Evolutionary conservation across 2,113 vertebrate genomes (phyloP), one percentile per base, ranked within the genome.

Genomic region (Takifugu bimaculatus): DNA sequence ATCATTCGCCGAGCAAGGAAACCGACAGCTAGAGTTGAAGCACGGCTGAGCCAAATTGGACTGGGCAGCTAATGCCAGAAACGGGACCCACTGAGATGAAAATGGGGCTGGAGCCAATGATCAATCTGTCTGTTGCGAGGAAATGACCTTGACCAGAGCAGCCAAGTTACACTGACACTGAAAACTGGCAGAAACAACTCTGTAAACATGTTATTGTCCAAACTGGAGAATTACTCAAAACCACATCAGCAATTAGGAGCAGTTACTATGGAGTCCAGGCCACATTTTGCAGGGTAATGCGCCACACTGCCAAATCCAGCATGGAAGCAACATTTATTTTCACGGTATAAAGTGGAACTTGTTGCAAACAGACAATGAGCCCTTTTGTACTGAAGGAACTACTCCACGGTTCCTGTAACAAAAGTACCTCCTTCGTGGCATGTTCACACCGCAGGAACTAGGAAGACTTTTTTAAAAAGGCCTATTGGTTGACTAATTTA

Each of bases 111-210:
- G 35, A 11, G 75, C 66, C 73, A 84, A 35, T 55, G 60, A 72
- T 43, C 69, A 80, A 64, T 57, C 67, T 63, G 71, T 75, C 74
- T 62, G 63, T 42, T 39, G 61, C 60, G 43, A 67, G 43, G 59
- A 75, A 53, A 56, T 73, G 73, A 85, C 78, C 74, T 82, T 82
- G 60, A 67, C 55, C 27, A 62, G 43, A 57, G 63, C 80, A 69
- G 75, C 73, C 78, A 83, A 49, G 6, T 26, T 68, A 29, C 55
- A 44, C 54, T 50, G n/a, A 45, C 48, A 66, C 65, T 72, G 77
- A 82, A 83, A 83, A 59, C 49, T 54, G 54, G 29, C 13, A 57
- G 63, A 7, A 71, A 81, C 68, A 72, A 65, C n/a, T 72, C n/a
- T 65, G 49, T 44, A 69, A 63, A 74, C 65, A 72, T 65, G 69